These are phyloP conservation scores for Seladonia tumulorum DNA, from an alignment of 2,888 invertebrate species.

Conservation along the genomic window DNA sequence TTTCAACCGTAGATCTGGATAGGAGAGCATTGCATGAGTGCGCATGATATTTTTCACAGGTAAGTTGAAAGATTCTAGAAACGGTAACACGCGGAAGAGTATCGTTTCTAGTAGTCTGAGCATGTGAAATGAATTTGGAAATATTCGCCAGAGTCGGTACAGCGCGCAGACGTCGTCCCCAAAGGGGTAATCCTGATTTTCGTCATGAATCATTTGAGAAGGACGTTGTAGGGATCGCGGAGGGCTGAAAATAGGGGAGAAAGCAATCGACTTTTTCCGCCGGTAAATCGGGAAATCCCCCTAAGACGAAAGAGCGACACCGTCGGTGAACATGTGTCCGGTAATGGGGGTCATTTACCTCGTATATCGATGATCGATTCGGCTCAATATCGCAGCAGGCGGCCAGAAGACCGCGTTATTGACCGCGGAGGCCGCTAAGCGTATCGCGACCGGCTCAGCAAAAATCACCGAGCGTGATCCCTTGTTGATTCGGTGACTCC, in stretches of 20 bases:
- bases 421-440: conserved; percentile 5
- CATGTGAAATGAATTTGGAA: background rate
- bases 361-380: conserved; percentile 15
- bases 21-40: no score
- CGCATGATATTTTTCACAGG: no score
- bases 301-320: conserved; percentile 7
- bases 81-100: no score
- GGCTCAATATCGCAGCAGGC: conserved; percentile 2
- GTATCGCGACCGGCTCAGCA: conserved; percentile 3
- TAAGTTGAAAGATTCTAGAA: no score
- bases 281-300: background rate
- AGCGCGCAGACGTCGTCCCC: background rate
- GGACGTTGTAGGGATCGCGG: background rate
- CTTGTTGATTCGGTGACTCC: conserved; percentile 18
- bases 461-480: conserved; percentile 16
- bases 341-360: conserved; percentile 19
- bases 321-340: background rate
- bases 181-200: background rate
- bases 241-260: background rate
- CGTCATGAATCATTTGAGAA: background rate
- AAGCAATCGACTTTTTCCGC: background rate
- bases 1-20: no score
- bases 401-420: conserved; percentile 16
- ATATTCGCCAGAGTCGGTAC: background rate
- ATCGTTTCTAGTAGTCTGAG: background rate